Percentiles rank a stretch among this genome's conserved stretches.
Evolutionary conservation across 2,797 vertebrate genomes (phyloP).

Genomic region (Lepilemur ruficaudatus): DNA sequence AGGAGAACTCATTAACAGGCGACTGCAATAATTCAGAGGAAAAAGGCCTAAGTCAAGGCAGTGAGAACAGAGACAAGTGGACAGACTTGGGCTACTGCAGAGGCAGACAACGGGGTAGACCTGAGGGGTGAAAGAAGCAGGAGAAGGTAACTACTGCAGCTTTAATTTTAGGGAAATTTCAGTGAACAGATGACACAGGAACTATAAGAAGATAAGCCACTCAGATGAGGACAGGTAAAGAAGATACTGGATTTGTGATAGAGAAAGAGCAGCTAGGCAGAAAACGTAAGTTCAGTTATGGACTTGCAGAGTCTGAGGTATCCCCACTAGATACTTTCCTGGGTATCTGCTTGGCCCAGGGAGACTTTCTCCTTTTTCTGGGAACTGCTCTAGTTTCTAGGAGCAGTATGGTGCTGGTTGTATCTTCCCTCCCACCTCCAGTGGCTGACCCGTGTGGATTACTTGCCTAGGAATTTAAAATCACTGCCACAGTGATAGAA

Average conservation of each 20-base stretch:
- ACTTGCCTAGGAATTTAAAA: background rate
- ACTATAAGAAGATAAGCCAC: background rate
- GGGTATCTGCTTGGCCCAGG: background rate
- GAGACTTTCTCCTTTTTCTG: background rate
- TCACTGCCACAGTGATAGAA: background rate
- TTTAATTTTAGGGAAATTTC: conserved; percentile 6
- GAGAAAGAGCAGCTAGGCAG: background rate
- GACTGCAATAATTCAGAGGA: background rate
- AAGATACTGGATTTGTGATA: background rate
- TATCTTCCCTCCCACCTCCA: background rate
- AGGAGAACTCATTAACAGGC: background rate
- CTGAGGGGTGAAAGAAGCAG: background rate
- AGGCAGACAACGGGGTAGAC: background rate
- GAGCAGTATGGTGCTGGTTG: background rate
- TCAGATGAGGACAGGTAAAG: background rate
- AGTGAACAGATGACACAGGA: background rate
- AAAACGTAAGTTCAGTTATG: background rate
- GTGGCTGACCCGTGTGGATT: background rate
- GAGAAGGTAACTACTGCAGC: background rate
- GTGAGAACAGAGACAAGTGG: background rate
- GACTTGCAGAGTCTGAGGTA: background rate
- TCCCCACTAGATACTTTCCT: background rate
- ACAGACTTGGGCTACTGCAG: background rate
- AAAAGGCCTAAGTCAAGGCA: background rate
- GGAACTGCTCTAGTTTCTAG: background rate